phyloP scores from a whole-genome alignment of 2,797 vertebrate species.

The Melanotaenia boesemani region DNA sequence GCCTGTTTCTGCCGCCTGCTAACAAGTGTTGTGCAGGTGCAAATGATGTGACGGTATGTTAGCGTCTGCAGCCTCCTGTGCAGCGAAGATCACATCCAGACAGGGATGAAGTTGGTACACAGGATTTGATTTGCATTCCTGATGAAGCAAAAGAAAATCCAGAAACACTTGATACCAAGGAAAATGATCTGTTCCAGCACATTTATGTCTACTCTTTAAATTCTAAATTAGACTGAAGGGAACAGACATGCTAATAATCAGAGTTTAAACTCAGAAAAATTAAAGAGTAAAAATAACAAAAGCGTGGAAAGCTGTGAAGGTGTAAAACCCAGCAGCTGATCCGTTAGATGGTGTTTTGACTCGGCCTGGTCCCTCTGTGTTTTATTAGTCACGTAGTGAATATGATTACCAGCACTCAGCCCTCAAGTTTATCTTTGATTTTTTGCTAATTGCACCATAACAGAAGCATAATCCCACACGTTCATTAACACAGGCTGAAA shows the following conservation, averaged over 20 bases:
- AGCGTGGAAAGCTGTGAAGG: neutral
- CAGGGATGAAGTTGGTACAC: neutral
- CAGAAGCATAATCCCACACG: slow-evolving; percentile 39
- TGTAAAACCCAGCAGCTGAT: slow-evolving; percentile 4
- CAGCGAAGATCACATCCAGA: slow-evolving; percentile 7
- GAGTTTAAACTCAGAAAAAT: neutral
- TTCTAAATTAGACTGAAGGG: neutral
- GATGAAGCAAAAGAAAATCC: neutral
- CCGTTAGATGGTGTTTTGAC: slow-evolving; percentile 11
- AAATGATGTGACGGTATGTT: slow-evolving; percentile 4
- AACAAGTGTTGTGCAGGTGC: slow-evolving; percentile 5
- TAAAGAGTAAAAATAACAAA: neutral
- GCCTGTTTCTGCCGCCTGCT: neutral
- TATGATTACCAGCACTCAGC: slow-evolving; percentile 17
- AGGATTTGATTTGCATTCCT: neutral
- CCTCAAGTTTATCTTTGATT: slow-evolving; percentile 42
- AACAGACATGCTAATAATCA: neutral
- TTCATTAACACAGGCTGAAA: slow-evolving; percentile 66
- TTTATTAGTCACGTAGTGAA: slow-evolving; percentile 35
- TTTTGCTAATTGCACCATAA: slow-evolving; percentile 65
- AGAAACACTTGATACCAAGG: neutral
- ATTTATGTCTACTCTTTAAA: neutral
- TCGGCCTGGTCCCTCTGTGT: slow-evolving; percentile 30
- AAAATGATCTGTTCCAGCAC: too few species aligned
- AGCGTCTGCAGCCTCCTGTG: neutral